Base-by-base conservation (phyloP, 1,140 invertebrate species). In the Euwallacea similis region DNA sequence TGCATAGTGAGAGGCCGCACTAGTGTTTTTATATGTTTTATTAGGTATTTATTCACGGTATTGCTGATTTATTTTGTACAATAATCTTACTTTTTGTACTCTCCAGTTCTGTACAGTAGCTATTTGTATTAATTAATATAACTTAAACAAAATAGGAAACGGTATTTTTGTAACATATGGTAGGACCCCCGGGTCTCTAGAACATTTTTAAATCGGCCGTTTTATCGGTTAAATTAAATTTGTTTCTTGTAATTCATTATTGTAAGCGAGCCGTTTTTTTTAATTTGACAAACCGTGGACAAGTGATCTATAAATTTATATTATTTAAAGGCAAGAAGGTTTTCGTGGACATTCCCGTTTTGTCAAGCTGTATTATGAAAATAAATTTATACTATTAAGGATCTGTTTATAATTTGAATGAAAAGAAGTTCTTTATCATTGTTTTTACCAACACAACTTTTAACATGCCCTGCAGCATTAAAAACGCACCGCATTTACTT, bases 371-470 rank as follows among this genome's bases (percentile, higher is more conserved):
- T 80, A 80, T 79, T 77, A 78, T 77, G 77, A 80, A 33, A 71
- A 80, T 80, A 79, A 79, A 80, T 78, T 77, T 79, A 76, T 80
- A 76, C 73, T 78, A 78, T 79, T 79, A 79, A 78, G 69, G n/a
- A 16, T 76, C 74, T 79, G 75, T 75, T 65, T 76, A 75, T 75
- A 75, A 61, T 61, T 61, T 77, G 76, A 33, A 4, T 4, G 21
- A 33, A 33, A 33, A 33, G 4, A 33, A 33, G n/a, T n/a, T 33
- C 21, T 33, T 33, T 33, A 4, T 33, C 1, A 33, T 4, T 33
- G 1, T 33, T 33, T 33, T 4, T 4, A 4, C 21, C 21, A 33
- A 4, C 21, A 4, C 21, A 33, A 33, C 21, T 33, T 33, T 1
- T 4, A 4, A 4, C 21, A 4, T 33, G 21, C 1, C 21, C 21